Conservation (phyloP, 23 tunicate genomes). For the Phallusia fumigata region DNA sequence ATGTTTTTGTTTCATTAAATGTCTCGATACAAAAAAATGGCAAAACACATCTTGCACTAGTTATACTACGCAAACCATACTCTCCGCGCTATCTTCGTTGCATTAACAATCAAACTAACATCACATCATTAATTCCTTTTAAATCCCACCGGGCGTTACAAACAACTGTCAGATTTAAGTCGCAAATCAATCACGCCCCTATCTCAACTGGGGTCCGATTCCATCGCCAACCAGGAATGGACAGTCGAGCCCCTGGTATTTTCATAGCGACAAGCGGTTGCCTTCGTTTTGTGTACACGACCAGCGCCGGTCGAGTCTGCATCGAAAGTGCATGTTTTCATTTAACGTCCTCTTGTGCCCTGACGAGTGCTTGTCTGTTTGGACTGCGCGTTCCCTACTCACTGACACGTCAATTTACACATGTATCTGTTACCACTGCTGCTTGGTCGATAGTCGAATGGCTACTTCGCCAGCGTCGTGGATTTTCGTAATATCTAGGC, state of each 20-base stretch:
- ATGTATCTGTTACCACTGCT: not conserved
- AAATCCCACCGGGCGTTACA: not conserved
- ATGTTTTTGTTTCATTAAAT: too few species aligned
- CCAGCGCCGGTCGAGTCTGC: not conserved
- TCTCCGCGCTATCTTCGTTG: too few species aligned
- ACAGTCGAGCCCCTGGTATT: not conserved
- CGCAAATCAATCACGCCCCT: not conserved
- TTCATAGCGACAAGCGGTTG: conserved; percentile 7
- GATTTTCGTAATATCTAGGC: too few species aligned
- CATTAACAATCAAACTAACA: too few species aligned
- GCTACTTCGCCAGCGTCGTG: too few species aligned
- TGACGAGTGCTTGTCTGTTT: conserved; percentile 4
- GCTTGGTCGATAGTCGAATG: not conserved
- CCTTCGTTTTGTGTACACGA: not conserved
- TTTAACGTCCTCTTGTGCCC: not conserved
- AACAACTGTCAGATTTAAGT: not conserved
- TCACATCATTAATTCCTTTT: not conserved
- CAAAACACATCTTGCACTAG: too few species aligned
- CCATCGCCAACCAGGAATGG: not conserved
- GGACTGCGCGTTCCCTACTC: not conserved
- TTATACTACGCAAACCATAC: too few species aligned
- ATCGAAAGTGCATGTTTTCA: conserved; percentile 7
- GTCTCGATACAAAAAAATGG: too few species aligned
- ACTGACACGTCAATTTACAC: not conserved
- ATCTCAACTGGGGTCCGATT: not conserved